A percentile compares a stretch with the other conserved stretches of the same genome.
Evolutionary conservation across 1,140 invertebrate genomes (phyloP).

Genomic region (Lerema accius): DNA sequence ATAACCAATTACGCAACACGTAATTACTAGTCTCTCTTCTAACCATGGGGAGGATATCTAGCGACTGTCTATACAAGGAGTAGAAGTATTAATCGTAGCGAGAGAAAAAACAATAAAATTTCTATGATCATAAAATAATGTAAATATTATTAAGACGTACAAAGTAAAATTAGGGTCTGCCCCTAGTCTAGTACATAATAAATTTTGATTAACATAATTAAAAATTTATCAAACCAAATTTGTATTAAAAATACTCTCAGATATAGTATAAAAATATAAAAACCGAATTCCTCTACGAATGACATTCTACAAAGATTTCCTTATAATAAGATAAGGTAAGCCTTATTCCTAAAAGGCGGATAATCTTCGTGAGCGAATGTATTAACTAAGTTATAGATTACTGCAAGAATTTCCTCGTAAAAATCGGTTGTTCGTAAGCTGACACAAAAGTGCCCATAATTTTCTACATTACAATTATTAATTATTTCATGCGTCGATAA

Average conservation of each 20-base stretch:
- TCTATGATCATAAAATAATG: conserved; percentile 7
- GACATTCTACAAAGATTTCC: conserved; percentile 45
- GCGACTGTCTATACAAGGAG: conserved; percentile 18
- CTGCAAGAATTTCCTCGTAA: conserved; percentile 24
- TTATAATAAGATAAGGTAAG: conserved; percentile 52
- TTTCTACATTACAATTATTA: conserved; percentile 14
- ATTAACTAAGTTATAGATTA: conserved; percentile 28
- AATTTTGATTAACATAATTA: conserved; percentile 11
- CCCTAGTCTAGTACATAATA: conserved; percentile 3
- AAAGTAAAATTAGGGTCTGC: conserved; percentile 15
- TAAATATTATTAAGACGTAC: conserved; percentile 2
- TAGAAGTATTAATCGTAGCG: background rate
- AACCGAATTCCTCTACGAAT: conserved; percentile 47
- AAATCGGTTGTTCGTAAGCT: conserved; percentile 12
- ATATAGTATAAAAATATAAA: conserved; percentile 36
- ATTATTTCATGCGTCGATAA: conserved; percentile 8
- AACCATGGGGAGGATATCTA: conserved; percentile 15
- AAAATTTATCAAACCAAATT: conserved; percentile 33
- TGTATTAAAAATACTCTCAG: conserved; percentile 32
- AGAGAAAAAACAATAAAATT: conserved; percentile 5
- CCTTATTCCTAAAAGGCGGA: conserved; percentile 78
- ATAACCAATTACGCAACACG: conserved; percentile 34
- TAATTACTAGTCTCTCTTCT: conserved; percentile 14
- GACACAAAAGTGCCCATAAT: conserved; percentile 26
- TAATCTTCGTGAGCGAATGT: conserved; percentile 72